Conservation (phyloP, 2,113 vertebrate species). For the Dolichallabes microphthalmus region DNA sequence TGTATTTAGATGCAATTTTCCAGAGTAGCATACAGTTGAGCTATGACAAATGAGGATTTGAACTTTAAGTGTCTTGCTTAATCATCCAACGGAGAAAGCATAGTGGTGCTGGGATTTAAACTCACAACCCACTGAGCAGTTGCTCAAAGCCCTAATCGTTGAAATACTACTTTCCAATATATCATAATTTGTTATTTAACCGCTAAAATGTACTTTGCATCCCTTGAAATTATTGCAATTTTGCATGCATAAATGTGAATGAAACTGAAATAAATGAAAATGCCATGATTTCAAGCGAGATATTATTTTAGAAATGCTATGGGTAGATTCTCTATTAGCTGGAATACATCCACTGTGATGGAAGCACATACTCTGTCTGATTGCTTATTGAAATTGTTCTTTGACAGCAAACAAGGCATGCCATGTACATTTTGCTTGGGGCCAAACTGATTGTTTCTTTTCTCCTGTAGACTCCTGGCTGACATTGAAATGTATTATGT, state of each 20-base stretch:
- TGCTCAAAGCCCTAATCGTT: not conserved
- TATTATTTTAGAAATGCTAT: not conserved
- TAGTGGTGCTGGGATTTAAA: not conserved
- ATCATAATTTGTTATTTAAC: not conserved
- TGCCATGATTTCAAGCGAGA: not conserved
- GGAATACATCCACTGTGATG: not conserved
- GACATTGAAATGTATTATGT: not conserved
- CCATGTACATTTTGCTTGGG: not conserved
- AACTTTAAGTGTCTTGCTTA: not conserved
- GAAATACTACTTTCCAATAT: not conserved
- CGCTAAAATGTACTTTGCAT: not conserved
- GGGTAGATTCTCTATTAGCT: not conserved
- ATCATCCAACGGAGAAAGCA: not conserved
- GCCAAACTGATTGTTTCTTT: not conserved
- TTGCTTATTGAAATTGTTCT: not conserved
- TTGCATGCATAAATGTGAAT: not conserved
- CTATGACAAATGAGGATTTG: not conserved
- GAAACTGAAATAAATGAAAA: too few relatives aligned
- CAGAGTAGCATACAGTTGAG: not conserved
- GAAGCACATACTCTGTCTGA: not conserved
- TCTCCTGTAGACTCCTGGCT: not conserved
- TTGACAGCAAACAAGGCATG: not conserved
- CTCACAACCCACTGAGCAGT: not conserved
- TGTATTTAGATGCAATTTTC: not conserved
- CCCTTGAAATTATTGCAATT: not conserved